Evolutionary conservation across 2,797 vertebrate species (phyloP).

Genomic region (Sebastes trivittatus): DNA sequence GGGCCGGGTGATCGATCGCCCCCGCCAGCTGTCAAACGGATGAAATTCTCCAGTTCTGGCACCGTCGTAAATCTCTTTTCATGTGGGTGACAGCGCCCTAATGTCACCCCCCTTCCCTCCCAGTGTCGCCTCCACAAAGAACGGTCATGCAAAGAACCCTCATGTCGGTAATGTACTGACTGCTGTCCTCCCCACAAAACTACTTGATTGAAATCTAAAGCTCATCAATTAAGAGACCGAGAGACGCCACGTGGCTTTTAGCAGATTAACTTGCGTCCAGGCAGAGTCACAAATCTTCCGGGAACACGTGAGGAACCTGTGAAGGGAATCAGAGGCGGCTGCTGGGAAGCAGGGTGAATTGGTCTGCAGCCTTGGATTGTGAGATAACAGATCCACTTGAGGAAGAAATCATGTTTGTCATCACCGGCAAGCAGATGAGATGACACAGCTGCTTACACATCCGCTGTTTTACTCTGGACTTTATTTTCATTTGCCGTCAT

Average conservation of each 20-base stretch:
- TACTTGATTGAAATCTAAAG: slow-evolving; percentile 60
- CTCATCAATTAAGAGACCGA: slow-evolving; percentile 44
- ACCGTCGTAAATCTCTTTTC: slow-evolving; percentile 65
- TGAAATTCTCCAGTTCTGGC: slow-evolving; percentile 62
- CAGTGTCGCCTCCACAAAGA: slow-evolving; percentile 25
- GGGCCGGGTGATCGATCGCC: slow-evolving; percentile 60
- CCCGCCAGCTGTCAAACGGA: slow-evolving; percentile 64
- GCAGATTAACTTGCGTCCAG: slow-evolving; percentile 49
- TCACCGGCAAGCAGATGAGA: not conserved
- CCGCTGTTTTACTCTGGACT: not conserved
- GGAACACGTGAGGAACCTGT: not conserved
- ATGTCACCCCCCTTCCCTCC: slow-evolving; percentile 24
- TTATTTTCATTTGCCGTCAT: not conserved
- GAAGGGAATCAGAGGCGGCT: slow-evolving; percentile 44
- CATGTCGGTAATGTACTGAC: slow-evolving; percentile 21
- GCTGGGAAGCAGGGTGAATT: slow-evolving; percentile 36
- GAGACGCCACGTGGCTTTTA: slow-evolving; percentile 31
- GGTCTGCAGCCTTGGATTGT: slow-evolving; percentile 2
- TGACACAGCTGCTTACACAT: not conserved
- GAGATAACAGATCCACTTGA: not conserved
- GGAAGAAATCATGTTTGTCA: slow-evolving; percentile 19
- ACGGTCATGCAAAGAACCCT: slow-evolving; percentile 21
- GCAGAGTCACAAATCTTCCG: slow-evolving; percentile 40
- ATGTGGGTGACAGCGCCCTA: slow-evolving; percentile 44
- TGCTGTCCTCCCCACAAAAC: slow-evolving; percentile 30